These are phyloP conservation scores for Drosophila triauraria DNA, from an alignment of 1,140 invertebrate genomes.

Conservation along the genomic window DNA sequence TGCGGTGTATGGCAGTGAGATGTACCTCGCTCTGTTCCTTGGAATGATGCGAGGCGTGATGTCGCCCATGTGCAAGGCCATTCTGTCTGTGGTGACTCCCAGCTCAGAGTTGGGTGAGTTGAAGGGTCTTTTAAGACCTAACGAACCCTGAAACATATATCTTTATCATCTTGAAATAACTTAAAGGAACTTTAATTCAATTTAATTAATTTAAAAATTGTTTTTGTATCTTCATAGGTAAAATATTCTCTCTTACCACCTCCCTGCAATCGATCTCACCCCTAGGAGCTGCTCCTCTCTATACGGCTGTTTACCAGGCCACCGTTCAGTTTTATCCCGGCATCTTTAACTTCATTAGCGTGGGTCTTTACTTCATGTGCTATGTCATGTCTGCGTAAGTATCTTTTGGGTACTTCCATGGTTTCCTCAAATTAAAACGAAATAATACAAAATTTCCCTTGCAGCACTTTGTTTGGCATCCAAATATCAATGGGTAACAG, in stretches of 20 bases:
- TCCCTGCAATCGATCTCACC: conserved; percentile 88
- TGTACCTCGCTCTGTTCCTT: conserved; percentile 87
- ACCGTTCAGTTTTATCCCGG: conserved; percentile 86
- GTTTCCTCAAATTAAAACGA: no score
- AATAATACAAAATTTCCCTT: conserved; percentile 7
- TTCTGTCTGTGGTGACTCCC: conserved; percentile 89
- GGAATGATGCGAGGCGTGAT: conserved; percentile 87
- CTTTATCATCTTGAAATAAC: no score
- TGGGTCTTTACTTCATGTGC: conserved; percentile 72
- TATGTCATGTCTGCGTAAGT: conserved; percentile 86
- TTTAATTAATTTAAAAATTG: not conserved
- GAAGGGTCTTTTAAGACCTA: not conserved
- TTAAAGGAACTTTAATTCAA: not conserved
- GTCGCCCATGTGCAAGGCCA: conserved; percentile 88
- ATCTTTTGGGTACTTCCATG: not conserved
- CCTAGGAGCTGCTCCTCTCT: conserved; percentile 87
- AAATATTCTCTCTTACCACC: conserved; percentile 88
- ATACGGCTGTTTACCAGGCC: conserved; percentile 87
- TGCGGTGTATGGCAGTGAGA: conserved; percentile 87
- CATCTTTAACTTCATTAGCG: conserved; percentile 86
- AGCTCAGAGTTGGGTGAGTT: conserved; percentile 88
- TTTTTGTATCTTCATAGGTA: conserved; percentile 76
- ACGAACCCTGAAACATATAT: not conserved
- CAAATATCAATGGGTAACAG: conserved; percentile 47
- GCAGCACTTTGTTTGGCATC: conserved; percentile 60